Percentiles rank a stretch among this genome's conserved stretches.
Conservation (phyloP, 2,113 vertebrate species). For the Hassar affinis region DNA sequence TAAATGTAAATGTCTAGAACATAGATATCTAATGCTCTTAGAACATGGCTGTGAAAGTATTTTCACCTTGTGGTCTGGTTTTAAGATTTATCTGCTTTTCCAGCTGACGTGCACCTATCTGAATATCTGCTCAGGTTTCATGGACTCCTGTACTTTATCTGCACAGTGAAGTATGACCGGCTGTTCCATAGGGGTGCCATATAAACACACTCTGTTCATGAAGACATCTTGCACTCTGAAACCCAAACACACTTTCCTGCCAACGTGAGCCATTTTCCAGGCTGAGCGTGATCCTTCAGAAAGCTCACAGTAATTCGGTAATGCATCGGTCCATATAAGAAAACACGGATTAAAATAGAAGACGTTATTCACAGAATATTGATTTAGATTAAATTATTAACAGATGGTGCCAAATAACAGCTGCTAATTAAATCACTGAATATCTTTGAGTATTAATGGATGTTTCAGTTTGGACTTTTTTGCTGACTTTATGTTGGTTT, state of each 20-base stretch:
- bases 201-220: neutral
- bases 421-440: neutral
- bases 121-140: constrained; percentile 26
- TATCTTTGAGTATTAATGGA: neutral
- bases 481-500: neutral
- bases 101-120: neutral
- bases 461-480: neutral
- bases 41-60: neutral
- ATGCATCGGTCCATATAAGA: neutral
- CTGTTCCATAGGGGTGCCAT: constrained; percentile 1
- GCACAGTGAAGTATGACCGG: constrained; percentile 16
- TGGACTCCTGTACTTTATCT: constrained; percentile 5
- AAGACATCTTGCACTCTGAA: constrained; percentile 6
- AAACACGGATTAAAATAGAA: neutral
- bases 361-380: neutral
- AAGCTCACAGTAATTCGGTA: neutral
- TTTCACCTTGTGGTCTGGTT: constrained; percentile 7
- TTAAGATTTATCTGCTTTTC: neutral
- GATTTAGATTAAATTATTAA: neutral
- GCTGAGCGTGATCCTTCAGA: neutral
- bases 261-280: neutral
- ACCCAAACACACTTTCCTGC: constrained; percentile 25
- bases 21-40: too few relatives aligned
- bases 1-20: too few relatives aligned
- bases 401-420: neutral